These are phyloP conservation scores for Smittia aterrima DNA, from an alignment of 2,888 invertebrate genomes.

Conservation along the genomic window DNA sequence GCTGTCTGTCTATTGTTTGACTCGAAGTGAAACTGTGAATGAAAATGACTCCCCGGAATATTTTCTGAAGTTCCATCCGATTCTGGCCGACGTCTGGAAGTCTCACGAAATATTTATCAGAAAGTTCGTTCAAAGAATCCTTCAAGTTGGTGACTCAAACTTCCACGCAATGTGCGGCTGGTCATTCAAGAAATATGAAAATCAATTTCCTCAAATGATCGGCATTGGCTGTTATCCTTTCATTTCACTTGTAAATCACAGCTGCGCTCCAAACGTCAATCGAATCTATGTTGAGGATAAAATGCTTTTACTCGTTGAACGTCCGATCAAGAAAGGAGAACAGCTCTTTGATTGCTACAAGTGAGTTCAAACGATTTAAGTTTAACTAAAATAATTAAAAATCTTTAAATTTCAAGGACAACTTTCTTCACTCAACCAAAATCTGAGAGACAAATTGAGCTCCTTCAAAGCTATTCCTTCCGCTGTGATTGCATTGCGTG, in stretches of 20 bases:
- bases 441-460: slow-evolving; percentile 52
- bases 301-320: slow-evolving; percentile 56
- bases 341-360: slow-evolving; percentile 82
- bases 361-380: slow-evolving; percentile 56
- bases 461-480: slow-evolving; percentile 77
- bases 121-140: slow-evolving; percentile 1
- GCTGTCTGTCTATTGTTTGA: not conserved
- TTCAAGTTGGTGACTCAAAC: slow-evolving; percentile 25
- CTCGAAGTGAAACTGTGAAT: not conserved
- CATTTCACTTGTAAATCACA: slow-evolving; percentile 80
- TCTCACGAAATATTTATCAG: not conserved
- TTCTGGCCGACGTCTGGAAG: not conserved
- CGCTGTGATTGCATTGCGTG: slow-evolving; percentile 76
- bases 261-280: slow-evolving; percentile 80
- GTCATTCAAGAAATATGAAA: slow-evolving; percentile 13
- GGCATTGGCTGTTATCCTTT: slow-evolving; percentile 71
- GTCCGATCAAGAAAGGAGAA: slow-evolving; percentile 68
- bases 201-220: slow-evolving; percentile 44
- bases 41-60: not conserved
- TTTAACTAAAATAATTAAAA: not conserved
- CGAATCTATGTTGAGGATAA: slow-evolving; percentile 60
- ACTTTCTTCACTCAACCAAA: slow-evolving; percentile 10
- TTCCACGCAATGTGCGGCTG: slow-evolving; percentile 32
- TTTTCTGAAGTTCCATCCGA: not conserved
- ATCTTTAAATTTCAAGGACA: not conserved